A percentile compares a stretch with the other conserved stretches of the same genome.
These are phyloP conservation scores for Lottia scabra DNA, from an alignment of 2,888 invertebrate genomes.

Conservation along the genomic window DNA sequence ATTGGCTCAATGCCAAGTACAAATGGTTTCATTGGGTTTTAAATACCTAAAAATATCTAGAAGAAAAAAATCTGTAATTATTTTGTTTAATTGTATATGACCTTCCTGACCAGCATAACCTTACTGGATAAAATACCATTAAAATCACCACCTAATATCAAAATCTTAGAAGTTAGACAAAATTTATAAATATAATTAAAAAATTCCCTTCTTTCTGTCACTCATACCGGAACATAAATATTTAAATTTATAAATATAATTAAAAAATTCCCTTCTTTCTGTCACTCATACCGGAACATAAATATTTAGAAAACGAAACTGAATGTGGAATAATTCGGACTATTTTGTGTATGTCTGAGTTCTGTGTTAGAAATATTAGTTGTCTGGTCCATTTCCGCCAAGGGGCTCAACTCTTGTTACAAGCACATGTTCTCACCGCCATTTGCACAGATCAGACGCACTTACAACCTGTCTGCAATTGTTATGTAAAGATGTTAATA, in stretches of 20 bases:
- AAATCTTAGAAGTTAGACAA: background rate
- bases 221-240: background rate
- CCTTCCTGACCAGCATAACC: too few species aligned
- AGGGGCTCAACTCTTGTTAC: too few species aligned
- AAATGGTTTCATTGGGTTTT: background rate
- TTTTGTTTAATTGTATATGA: background rate
- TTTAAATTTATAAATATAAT: background rate
- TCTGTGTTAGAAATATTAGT: too few species aligned
- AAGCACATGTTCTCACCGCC: too few species aligned
- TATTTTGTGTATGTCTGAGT: too few species aligned
- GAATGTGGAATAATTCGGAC: too few species aligned
- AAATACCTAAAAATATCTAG: background rate
- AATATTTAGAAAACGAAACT: background rate
- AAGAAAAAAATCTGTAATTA: background rate
- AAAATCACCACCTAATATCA: background rate
- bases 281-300: background rate
- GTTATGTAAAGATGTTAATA: too few species aligned
- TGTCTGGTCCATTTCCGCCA: too few species aligned
- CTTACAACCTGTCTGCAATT: too few species aligned
- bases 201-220: background rate
- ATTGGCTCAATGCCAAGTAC: background rate
- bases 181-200: constrained; percentile 2
- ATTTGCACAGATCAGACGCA: too few species aligned
- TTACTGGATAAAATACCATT: too few species aligned
- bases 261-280: background rate